Percentiles rank a stretch among this genome's conserved stretches.
Evolutionary conservation across 2,888 invertebrate species (phyloP).

Genomic region (Ichneumoninae sp.): DNA sequence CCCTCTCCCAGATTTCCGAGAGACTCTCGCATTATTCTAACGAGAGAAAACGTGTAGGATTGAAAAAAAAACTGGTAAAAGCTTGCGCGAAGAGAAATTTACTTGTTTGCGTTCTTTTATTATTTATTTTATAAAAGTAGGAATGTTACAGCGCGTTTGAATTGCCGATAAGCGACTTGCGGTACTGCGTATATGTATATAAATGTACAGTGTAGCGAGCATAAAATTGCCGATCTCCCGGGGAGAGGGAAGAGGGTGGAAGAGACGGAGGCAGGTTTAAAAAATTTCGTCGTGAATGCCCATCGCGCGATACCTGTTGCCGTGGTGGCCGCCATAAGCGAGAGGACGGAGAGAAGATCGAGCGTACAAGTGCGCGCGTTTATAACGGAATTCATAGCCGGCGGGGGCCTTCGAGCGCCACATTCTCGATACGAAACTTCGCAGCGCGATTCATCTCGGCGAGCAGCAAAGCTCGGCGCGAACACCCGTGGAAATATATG

Average conservation of each 20-base stretch:
- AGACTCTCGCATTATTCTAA: slow-evolving; percentile 27
- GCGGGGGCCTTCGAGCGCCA: slow-evolving; percentile 75
- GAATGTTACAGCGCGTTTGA: slow-evolving; percentile 31
- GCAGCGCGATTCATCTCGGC: slow-evolving; percentile 49
- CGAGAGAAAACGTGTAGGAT: slow-evolving; percentile 42
- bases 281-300: slow-evolving; percentile 71
- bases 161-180: neutral
- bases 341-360: slow-evolving; percentile 69
- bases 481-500: slow-evolving; percentile 49
- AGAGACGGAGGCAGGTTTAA: slow-evolving; percentile 54
- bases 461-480: slow-evolving; percentile 34
- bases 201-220: neutral
- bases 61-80: slow-evolving; percentile 9
- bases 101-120: neutral
- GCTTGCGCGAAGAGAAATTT: slow-evolving; percentile 29
- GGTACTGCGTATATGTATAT: neutral
- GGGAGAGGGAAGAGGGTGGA: slow-evolving; percentile 23
- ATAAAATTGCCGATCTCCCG: slow-evolving; percentile 60
- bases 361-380: slow-evolving; percentile 79
- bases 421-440: slow-evolving; percentile 74
- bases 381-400: slow-evolving; percentile 82
- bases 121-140: slow-evolving; percentile 4
- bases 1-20: neutral
- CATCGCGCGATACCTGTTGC: slow-evolving; percentile 58
- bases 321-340: slow-evolving; percentile 44